A percentile compares a stretch with the other conserved stretches of the same genome.
phyloP scores from a whole-genome alignment of 2,113 vertebrate genomes.

The Rhynchomys soricoides region DNA sequence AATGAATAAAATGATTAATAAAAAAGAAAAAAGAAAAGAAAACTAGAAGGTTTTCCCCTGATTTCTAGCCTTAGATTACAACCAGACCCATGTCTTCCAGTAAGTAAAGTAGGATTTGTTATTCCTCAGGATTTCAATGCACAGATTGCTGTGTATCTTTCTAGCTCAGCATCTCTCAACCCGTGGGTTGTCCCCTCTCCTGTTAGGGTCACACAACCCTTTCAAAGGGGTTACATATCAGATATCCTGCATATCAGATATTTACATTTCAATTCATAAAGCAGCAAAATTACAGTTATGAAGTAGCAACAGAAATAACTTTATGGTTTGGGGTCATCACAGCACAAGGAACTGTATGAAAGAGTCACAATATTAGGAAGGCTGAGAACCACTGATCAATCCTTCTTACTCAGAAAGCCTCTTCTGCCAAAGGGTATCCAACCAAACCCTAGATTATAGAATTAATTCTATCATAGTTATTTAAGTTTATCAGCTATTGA shows the following conservation, averaged over 20 bases:
- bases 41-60: background rate
- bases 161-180: background rate
- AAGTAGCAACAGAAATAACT: background rate
- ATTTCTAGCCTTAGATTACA: conserved; percentile 10
- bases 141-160: background rate
- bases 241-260: background rate
- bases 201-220: background rate
- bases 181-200: background rate
- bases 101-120: conserved; percentile 10
- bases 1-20: no score
- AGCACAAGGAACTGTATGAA: background rate
- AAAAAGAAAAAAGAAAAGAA: background rate
- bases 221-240: background rate
- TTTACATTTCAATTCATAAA: background rate
- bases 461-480: background rate
- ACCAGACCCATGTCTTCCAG: background rate
- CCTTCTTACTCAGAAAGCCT: background rate
- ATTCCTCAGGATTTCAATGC: conserved; percentile 43
- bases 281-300: background rate
- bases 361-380: background rate
- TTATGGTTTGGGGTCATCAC: background rate
- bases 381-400: background rate
- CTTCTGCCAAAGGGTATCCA: conserved; percentile 3
- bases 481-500: conserved; percentile 40
- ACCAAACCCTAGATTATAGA: conserved; percentile 29